Evolutionary conservation across 2,113 vertebrate genomes (phyloP).

Genomic region (Taxidea taxus): DNA sequence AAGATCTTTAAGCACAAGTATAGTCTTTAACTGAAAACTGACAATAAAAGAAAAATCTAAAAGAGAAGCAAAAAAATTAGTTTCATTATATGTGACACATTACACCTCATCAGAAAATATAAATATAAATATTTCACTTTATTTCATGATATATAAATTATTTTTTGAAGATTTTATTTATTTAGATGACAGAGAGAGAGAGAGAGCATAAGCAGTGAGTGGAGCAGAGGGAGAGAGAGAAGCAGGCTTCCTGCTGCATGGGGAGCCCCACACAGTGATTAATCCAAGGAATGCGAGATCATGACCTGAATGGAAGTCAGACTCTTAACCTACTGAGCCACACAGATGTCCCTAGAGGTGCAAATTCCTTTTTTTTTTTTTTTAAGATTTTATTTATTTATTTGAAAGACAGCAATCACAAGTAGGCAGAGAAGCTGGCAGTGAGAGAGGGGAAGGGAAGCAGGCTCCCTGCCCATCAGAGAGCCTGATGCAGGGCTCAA

Average conservation of each 20-base stretch:
- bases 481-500: too few species aligned
- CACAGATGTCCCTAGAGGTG: not conserved
- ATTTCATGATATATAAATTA: not conserved
- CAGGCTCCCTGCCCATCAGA: too few species aligned
- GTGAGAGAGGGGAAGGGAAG: too few species aligned
- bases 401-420: too few species aligned
- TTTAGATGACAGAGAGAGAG: not conserved
- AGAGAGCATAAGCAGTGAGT: not conserved
- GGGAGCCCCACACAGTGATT: not conserved
- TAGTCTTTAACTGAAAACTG: not conserved
- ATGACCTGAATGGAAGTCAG: not conserved
- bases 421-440: too few species aligned
- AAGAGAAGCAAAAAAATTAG: not conserved
- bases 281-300: not conserved
- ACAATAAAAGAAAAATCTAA: slow-evolving; percentile 13
- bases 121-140: not conserved
- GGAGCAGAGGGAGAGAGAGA: not conserved
- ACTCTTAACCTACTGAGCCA: not conserved
- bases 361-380: too few species aligned
- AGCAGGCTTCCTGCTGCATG: not conserved
- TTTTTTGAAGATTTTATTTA: not conserved
- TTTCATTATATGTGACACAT: not conserved
- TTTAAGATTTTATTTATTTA: too few species aligned
- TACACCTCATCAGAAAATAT: slow-evolving; percentile 27
- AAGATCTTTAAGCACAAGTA: not conserved